Base-by-base conservation (phyloP, 2,113 vertebrate species). In the Dromiciops gliroides region DNA sequence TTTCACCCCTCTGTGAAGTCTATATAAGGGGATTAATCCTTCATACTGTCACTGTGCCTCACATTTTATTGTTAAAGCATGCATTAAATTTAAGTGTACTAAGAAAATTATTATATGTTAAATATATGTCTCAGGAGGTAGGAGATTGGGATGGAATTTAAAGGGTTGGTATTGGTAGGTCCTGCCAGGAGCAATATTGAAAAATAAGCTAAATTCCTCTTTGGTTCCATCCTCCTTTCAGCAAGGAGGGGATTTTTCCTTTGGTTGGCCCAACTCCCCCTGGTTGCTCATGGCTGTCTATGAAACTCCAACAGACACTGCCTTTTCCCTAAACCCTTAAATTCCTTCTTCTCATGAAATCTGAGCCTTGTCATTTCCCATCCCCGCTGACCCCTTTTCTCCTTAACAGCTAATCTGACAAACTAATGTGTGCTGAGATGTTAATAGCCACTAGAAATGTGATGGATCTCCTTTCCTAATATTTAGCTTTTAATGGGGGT, bases 31-130 rank as follows among this genome's bases (percentile, higher is more conserved):
- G 0, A 95, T 91, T 94, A 26, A 94, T 95, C 92, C 52, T 95
- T 92, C 48, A n/a, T 92, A 51, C 91, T 94, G 50, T 51, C 95
- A 97, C 12, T 89, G 91, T 44, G 2, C 25, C 95, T 96, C 92
- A 95, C 95, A 95, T 90, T 92, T 95, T 49, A 60, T 89, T 95
- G 96, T 94, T 3, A 50, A 95, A 94, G 92, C 95, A 93, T 48
- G 88, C 24, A 52, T 93, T 95, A 94, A 96, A 94, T 24, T 51
- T 92, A 91, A 97, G 95, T 93, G 94, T 26, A 91, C 92, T 44
- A 67, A 67, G 94, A 93, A 37, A 91, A 83, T 83, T 51, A 3
- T 89, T 28, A 23, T 92, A 89, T 50, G 67, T 50, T 93, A 91
- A 92, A 90, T 83, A 92, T 51, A 91, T 51, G 10, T 14, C 37